phyloP scores from a whole-genome alignment of 2,797 vertebrate species.

The Characodon lateralis region DNA sequence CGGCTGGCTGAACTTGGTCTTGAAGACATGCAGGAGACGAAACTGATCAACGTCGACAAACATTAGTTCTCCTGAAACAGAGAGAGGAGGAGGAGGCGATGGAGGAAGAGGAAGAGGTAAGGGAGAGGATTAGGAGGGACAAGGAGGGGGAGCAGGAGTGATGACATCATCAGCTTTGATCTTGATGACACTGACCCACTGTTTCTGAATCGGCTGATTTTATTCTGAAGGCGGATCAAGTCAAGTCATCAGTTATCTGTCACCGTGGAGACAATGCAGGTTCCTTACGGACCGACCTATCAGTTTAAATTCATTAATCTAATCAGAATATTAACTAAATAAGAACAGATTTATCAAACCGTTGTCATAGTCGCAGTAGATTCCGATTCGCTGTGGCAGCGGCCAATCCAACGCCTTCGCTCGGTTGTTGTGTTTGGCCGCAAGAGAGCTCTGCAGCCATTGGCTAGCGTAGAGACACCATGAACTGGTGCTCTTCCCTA shows the following conservation, averaged over 20 bases:
- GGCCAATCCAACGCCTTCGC: conserved; percentile 85
- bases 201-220: background rate
- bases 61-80: conserved; percentile 85
- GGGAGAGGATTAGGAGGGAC: too few relatives aligned
- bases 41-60: conserved; percentile 90
- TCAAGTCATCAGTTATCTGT: background rate
- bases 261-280: background rate
- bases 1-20: conserved; percentile 90
- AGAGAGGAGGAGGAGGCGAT: too few relatives aligned
- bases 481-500: conserved; percentile 89
- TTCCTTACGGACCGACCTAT: too few relatives aligned
- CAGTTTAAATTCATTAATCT: too few relatives aligned
- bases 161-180: background rate
- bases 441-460: conserved; percentile 90
- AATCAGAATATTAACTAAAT: too few relatives aligned
- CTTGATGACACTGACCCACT: background rate
- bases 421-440: conserved; percentile 95
- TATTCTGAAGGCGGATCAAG: background rate
- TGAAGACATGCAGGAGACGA: conserved; percentile 89
- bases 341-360: conserved; percentile 68
- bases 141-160: background rate
- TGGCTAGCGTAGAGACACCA: conserved; percentile 94
- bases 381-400: conserved; percentile 87
- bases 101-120: too few relatives aligned
- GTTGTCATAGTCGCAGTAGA: conserved; percentile 92